Evolutionary conservation across 2,888 invertebrate genomes (phyloP).

Genomic region (Campoplex nolae): DNA sequence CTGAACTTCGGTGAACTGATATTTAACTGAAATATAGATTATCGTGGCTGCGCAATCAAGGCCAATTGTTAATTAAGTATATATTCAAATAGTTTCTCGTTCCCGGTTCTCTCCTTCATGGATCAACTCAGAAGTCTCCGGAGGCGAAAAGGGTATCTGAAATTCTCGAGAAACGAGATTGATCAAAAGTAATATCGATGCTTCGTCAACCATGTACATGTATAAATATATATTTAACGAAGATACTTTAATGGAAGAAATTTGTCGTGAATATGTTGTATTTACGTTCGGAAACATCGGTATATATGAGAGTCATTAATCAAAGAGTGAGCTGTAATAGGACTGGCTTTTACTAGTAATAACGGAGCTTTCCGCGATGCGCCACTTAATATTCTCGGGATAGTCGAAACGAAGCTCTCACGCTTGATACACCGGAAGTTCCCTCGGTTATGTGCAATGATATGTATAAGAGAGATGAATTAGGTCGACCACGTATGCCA

Average conservation of each 20-base stretch:
- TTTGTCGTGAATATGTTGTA: conserved; percentile 3
- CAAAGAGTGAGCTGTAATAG: conserved; percentile 22
- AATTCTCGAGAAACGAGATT: conserved; percentile 22
- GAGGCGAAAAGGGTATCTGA: conserved; percentile 6
- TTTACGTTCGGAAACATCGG: neutral
- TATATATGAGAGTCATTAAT: conserved; percentile 44
- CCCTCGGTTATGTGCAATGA: neutral
- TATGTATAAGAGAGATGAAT: conserved; percentile 19
- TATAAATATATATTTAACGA: neutral
- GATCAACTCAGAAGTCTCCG: conserved; percentile 17
- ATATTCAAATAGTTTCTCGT: neutral
- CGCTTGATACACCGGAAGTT: conserved; percentile 11
- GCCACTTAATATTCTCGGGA: conserved; percentile 38
- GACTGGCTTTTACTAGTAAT: neutral
- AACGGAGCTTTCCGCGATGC: conserved; percentile 26
- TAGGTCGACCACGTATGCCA: conserved; percentile 34
- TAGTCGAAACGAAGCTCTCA: conserved; percentile 37
- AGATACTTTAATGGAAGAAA: conserved; percentile 1
- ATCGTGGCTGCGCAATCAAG: conserved; percentile 26
- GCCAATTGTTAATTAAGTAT: conserved; percentile 52
- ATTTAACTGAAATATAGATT: conserved; percentile 13
- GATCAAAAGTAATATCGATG: conserved; percentile 14
- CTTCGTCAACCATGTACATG: neutral
- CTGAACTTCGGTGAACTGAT: neutral
- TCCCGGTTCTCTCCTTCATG: neutral